phyloP scores from a whole-genome alignment of 1,140 invertebrate genomes.

The Drosophila funebris region DNA sequence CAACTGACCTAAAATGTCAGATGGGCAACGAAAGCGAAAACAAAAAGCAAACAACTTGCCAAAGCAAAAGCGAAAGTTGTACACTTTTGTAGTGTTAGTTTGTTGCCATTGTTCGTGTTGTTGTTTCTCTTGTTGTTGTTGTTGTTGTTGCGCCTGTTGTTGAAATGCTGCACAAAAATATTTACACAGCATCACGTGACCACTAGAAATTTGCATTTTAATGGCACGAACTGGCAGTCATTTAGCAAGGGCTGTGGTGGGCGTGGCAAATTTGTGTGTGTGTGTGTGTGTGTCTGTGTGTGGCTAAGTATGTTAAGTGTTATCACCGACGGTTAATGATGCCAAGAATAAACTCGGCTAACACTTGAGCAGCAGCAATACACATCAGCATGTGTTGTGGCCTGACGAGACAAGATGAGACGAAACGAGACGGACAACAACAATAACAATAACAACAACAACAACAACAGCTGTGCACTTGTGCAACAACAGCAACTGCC shows the following conservation, averaged over 20 bases:
- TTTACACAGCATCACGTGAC: constrained; percentile 66
- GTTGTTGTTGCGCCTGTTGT: constrained; percentile 41
- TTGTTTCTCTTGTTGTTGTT: constrained; percentile 23
- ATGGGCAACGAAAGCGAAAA: constrained; percentile 54
- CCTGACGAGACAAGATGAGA: background rate
- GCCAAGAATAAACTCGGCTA: constrained; percentile 73
- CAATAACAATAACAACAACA: constrained; percentile 14
- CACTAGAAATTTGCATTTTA: constrained; percentile 80
- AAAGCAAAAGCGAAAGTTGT: constrained; percentile 64
- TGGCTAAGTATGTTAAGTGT: constrained; percentile 75
- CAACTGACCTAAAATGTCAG: constrained; percentile 79
- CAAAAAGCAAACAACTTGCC: constrained; percentile 32
- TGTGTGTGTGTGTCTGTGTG: constrained; percentile 48
- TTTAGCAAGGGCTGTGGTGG: constrained; percentile 34
- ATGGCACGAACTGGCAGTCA: constrained; percentile 53
- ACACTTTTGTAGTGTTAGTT: constrained; percentile 15
- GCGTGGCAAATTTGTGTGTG: constrained; percentile 35
- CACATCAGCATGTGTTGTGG: constrained; percentile 11
- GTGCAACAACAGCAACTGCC: constrained; percentile 40
- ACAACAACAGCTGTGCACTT: constrained; percentile 35
- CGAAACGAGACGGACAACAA: background rate
- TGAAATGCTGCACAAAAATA: constrained; percentile 45
- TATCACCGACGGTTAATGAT: constrained; percentile 74
- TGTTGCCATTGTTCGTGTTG: too few species aligned
- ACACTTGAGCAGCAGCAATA: constrained; percentile 31